A percentile compares a stretch with the other conserved stretches of the same genome.
Conservation (phyloP, 2,888 invertebrate species). For the Limulus polyphemus region DNA sequence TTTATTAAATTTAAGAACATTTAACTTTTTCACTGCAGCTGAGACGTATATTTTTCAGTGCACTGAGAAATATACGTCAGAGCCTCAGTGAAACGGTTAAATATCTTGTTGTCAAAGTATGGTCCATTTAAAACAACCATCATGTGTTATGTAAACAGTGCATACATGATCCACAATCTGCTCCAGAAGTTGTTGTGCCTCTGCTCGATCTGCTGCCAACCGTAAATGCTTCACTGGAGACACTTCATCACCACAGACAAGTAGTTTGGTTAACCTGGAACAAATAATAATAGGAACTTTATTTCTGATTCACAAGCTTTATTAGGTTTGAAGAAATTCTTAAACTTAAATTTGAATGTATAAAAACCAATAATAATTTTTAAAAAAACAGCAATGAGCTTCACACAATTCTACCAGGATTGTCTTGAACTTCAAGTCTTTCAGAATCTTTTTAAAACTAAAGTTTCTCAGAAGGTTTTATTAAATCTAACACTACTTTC, state of each 20-base stretch:
- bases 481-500: too few species aligned
- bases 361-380: too few species aligned
- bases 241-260: constrained; percentile 47
- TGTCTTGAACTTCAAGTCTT: too few species aligned
- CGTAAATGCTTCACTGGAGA: constrained; percentile 58
- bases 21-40: too few species aligned
- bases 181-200: constrained; percentile 45
- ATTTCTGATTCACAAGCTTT: constrained; percentile 32
- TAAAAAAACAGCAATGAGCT: too few species aligned
- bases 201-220: constrained; percentile 32
- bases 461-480: too few species aligned
- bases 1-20: too few species aligned
- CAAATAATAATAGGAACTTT: background rate
- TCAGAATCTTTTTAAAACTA: too few species aligned
- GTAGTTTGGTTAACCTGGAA: constrained; percentile 32
- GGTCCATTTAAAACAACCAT: background rate
- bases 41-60: too few species aligned
- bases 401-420: too few species aligned
- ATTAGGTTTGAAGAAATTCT: background rate
- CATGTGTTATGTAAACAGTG: constrained; percentile 31
- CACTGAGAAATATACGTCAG: too few species aligned
- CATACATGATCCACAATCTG: constrained; percentile 46
- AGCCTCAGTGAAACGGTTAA: too few species aligned
- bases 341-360: background rate
- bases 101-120: background rate